A percentile compares a stretch with the other conserved stretches of the same genome.
phyloP scores from a whole-genome alignment of 2,888 invertebrate species.

The Apoda limacodes region DNA sequence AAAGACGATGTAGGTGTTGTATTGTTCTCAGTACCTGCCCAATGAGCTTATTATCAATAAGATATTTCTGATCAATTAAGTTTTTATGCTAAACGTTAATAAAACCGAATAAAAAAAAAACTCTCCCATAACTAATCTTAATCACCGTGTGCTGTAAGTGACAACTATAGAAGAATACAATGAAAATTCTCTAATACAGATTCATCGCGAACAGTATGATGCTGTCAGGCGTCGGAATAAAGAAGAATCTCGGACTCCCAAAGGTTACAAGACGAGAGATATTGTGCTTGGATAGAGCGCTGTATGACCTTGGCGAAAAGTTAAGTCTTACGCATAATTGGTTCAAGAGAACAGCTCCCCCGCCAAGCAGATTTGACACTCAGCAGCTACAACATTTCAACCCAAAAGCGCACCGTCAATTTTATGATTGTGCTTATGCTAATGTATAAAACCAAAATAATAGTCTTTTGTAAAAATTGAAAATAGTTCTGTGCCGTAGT shows the following conservation, averaged over 20 bases:
- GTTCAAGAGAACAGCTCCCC: conserved; percentile 36
- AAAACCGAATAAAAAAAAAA: too few species aligned
- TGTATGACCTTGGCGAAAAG: conserved; percentile 35
- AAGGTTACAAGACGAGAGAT: conserved; percentile 51
- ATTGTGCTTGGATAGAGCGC: conserved; percentile 39
- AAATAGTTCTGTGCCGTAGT: too few species aligned
- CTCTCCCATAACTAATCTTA: too few species aligned
- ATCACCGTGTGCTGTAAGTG: too few species aligned
- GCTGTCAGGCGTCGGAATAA: conserved; percentile 54
- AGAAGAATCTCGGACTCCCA: conserved; percentile 56
- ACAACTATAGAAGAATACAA: conserved; percentile 7
- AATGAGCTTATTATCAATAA: too few species aligned
- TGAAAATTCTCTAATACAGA: conserved; percentile 43
- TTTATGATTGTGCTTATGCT: conserved; percentile 48
- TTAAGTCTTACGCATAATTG: conserved; percentile 34
- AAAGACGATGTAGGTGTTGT: too few species aligned
- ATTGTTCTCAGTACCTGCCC: too few species aligned
- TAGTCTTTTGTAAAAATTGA: too few species aligned
- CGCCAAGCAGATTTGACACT: conserved; percentile 29
- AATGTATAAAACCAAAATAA: conserved; percentile 24
- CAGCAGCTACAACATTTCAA: conserved; percentile 35
- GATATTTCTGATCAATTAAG: too few species aligned
- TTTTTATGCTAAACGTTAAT: too few species aligned
- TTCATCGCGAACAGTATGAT: conserved; percentile 51
- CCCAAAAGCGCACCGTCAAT: conserved; percentile 24